phyloP scores from a whole-genome alignment of 2,888 invertebrate species.

The Amphipyra tragopoginis region DNA sequence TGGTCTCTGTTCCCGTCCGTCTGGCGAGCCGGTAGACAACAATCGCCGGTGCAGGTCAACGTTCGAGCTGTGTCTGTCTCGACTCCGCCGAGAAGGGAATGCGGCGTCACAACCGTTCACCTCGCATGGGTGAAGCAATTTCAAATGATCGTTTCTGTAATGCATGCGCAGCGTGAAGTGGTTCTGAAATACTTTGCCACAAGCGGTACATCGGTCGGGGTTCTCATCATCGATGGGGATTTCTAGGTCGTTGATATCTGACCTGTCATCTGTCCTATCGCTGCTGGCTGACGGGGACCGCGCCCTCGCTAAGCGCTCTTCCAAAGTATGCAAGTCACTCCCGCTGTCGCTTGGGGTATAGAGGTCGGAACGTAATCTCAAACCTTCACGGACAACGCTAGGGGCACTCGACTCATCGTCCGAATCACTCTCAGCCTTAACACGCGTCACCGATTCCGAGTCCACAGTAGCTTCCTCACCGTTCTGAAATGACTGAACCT shows the following conservation, averaged over 20 bases:
- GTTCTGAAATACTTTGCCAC: constrained; percentile 97
- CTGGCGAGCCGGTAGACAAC: constrained; percentile 83
- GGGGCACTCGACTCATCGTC: constrained; percentile 87
- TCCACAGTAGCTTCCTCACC: constrained; percentile 81
- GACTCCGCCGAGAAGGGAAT: constrained; percentile 95
- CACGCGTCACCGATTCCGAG: constrained; percentile 79
- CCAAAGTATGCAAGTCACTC: constrained; percentile 86
- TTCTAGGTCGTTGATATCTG: constrained; percentile 90
- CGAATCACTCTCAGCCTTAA: constrained; percentile 88
- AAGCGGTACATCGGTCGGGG: constrained; percentile 95
- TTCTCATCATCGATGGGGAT: constrained; percentile 97
- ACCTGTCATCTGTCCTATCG: constrained; percentile 81
- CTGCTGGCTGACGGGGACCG: constrained; percentile 85
- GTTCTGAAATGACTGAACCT: constrained; percentile 85
- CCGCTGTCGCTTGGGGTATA: constrained; percentile 88
- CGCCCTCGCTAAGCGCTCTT: constrained; percentile 88
- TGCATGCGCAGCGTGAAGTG: constrained; percentile 97
- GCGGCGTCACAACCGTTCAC: constrained; percentile 97
- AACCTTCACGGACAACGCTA: constrained; percentile 85
- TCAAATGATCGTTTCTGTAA: constrained; percentile 97
- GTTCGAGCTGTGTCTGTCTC: constrained; percentile 90
- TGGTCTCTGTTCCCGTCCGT: constrained; percentile 88
- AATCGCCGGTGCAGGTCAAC: constrained; percentile 88
- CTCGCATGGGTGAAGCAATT: constrained; percentile 96
- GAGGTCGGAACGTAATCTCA: constrained; percentile 83